Percentiles rank a stretch among this genome's conserved stretches.
Conservation (phyloP, 1,140 invertebrate genomes). For the Planococcus citri region DNA sequence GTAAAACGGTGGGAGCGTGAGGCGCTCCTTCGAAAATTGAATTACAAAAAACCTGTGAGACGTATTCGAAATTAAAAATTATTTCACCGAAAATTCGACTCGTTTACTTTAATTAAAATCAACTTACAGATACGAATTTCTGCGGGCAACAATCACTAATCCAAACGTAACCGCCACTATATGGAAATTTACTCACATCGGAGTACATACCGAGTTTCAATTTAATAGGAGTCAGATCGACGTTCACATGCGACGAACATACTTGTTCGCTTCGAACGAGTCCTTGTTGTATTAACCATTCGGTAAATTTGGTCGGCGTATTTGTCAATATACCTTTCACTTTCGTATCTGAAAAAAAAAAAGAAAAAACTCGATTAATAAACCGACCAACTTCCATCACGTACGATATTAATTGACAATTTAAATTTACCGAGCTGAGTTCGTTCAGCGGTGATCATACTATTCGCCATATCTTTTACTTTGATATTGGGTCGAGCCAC, state of each 20-base stretch:
- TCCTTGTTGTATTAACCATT: constrained; percentile 77
- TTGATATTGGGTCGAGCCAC: constrained; percentile 60
- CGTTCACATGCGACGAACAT: constrained; percentile 47
- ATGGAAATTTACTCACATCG: constrained; percentile 67
- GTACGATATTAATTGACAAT: not conserved
- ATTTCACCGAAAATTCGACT: no score
- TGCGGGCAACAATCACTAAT: constrained; percentile 71
- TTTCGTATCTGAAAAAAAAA: constrained; percentile 41
- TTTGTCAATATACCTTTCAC: constrained; percentile 68
- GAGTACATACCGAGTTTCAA: constrained; percentile 72
- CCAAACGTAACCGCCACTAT: constrained; percentile 80
- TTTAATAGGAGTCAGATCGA: constrained; percentile 39
- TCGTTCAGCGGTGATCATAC: constrained; percentile 35
- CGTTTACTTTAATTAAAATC: not conserved
- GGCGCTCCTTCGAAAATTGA: constrained; percentile 74
- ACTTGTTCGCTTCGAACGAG: constrained; percentile 62
- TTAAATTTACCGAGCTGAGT: constrained; percentile 36
- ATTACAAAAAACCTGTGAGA: constrained; percentile 50
- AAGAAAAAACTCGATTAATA: no score
- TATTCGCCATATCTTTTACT: constrained; percentile 43
- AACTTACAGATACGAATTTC: constrained; percentile 55
- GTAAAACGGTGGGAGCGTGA: constrained; percentile 52
- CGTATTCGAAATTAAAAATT: not conserved
- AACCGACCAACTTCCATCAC: constrained; percentile 8
- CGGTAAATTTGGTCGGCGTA: constrained; percentile 64